These are phyloP conservation scores for Cephus sareptanus DNA, from an alignment of 2,888 invertebrate species.

Conservation along the genomic window DNA sequence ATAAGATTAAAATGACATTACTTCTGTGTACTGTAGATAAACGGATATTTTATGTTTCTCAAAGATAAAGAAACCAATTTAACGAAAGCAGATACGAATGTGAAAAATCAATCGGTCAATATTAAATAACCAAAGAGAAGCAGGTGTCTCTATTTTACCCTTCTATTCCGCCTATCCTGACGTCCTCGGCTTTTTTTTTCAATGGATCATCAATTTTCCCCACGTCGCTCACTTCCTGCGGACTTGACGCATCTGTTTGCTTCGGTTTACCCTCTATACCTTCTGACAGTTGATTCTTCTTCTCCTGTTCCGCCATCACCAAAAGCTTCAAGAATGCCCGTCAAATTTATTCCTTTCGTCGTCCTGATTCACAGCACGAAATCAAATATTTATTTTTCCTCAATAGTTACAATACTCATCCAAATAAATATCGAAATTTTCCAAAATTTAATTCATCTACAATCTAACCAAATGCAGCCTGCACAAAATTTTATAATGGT, in stretches of 20 bases:
- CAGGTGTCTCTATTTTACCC: conserved; percentile 44
- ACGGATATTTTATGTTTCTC: background rate
- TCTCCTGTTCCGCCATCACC: conserved; percentile 8
- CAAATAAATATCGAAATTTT: background rate
- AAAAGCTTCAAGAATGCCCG: background rate
- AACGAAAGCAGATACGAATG: background rate
- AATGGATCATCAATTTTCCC: conserved; percentile 12
- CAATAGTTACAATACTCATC: background rate
- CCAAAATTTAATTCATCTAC: background rate
- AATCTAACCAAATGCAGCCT: background rate
- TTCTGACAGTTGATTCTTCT: conserved; percentile 18
- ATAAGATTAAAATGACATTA: background rate
- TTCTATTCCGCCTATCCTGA: conserved; percentile 60
- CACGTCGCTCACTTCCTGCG: conserved; percentile 7
- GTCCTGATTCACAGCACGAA: background rate
- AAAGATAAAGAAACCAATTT: background rate
- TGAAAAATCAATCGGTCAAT: background rate
- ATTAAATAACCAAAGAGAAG: background rate
- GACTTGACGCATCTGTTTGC: conserved; percentile 14
- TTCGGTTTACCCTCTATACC: conserved; percentile 9
- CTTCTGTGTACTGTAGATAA: background rate
- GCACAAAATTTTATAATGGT: background rate
- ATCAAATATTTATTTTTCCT: background rate
- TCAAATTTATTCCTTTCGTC: background rate
- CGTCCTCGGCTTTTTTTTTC: conserved; percentile 34